phyloP scores from a whole-genome alignment of 2,113 vertebrate species.

The Axis porcinus region DNA sequence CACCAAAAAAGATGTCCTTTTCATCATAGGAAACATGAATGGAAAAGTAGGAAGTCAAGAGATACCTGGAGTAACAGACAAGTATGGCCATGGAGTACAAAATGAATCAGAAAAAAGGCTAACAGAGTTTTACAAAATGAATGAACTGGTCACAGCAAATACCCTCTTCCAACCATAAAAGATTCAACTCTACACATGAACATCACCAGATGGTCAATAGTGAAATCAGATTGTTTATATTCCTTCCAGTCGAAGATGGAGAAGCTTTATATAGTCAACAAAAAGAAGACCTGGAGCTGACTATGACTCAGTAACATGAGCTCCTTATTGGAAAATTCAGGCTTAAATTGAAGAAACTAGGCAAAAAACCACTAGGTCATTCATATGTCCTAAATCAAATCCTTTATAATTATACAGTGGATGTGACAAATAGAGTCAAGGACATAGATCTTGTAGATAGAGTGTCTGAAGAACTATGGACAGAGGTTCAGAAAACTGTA shows the following conservation, averaged over 20 bases:
- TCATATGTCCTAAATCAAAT: not conserved
- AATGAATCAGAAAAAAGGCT: not conserved
- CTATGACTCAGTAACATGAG: not conserved
- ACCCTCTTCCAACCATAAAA: not conserved
- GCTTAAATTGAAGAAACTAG: not conserved
- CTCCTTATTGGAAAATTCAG: not conserved
- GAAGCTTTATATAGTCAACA: not conserved
- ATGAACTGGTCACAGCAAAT: not conserved
- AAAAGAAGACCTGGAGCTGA: not conserved
- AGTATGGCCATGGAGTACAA: not conserved
- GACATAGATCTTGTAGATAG: not conserved
- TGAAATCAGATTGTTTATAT: not conserved
- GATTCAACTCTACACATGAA: not conserved
- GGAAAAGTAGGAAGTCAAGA: not conserved
- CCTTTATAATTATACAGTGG: not conserved
- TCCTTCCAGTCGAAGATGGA: fast-evolving
- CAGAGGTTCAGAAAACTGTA: not conserved
- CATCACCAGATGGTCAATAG: not conserved
- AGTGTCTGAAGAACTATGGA: not conserved
- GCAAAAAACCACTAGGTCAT: not conserved
- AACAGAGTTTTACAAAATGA: not conserved
- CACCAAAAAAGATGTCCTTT: not conserved
- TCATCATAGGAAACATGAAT: not conserved
- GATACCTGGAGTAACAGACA: not conserved
- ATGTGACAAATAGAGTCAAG: not conserved